These are phyloP conservation scores for Achlya flavicornis DNA, from an alignment of 2,888 invertebrate species.

Conservation along the genomic window DNA sequence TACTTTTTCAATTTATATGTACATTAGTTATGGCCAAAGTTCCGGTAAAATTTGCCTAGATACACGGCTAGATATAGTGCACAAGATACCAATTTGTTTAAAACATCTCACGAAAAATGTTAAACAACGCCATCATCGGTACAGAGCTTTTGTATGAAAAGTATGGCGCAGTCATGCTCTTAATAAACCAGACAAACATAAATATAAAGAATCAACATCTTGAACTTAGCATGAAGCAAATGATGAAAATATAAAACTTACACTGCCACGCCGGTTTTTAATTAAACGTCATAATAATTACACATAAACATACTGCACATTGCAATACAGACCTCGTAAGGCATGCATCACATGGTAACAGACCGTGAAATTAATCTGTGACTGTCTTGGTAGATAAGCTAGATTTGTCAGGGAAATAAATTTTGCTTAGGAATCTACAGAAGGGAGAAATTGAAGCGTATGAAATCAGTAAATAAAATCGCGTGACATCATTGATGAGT, in stretches of 20 bases:
- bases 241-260: neutral
- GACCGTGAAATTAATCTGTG: neutral
- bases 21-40: too few species aligned
- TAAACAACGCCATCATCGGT: too few species aligned
- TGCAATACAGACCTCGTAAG: neutral
- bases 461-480: too few species aligned
- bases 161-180: neutral
- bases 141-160: too few species aligned
- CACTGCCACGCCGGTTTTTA: slow-evolving; percentile 11
- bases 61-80: too few species aligned
- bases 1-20: too few species aligned
- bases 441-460: neutral
- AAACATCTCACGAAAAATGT: too few species aligned
- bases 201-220: too few species aligned
- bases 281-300: slow-evolving; percentile 27
- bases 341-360: neutral
- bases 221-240: neutral
- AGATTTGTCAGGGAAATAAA: neutral
- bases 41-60: too few species aligned
- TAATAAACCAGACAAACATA: neutral
- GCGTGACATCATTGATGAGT: too few species aligned
- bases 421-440: neutral
- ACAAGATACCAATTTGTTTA: too few species aligned
- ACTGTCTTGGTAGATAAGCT: neutral
- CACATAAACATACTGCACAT: slow-evolving; percentile 10